Conservation (phyloP, 2,113 vertebrate species). For the Plotosus lineatus region DNA sequence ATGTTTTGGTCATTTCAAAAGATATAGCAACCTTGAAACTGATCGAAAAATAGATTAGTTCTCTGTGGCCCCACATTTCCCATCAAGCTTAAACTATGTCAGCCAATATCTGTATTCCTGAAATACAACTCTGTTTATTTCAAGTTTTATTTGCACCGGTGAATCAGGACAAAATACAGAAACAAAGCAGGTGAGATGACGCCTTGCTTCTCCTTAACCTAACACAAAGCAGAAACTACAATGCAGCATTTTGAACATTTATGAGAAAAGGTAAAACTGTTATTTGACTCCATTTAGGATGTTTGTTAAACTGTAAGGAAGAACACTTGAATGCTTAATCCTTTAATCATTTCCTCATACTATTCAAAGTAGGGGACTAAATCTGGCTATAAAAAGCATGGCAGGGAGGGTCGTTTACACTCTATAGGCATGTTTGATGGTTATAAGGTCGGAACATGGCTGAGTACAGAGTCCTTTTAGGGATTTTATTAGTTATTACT, state of each 20-base stretch:
- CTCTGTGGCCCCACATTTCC: background rate
- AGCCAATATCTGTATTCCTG: slow-evolving; percentile 16
- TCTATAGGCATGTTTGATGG: background rate
- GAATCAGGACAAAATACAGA: background rate
- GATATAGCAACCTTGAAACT: no score
- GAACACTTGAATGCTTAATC: slow-evolving; percentile 48
- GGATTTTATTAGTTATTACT: slow-evolving; percentile 28
- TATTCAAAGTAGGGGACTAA: slow-evolving; percentile 31
- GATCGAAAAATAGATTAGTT: background rate
- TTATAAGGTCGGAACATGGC: slow-evolving; percentile 10
- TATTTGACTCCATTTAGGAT: slow-evolving; percentile 16
- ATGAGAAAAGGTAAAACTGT: background rate
- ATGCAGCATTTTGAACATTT: background rate
- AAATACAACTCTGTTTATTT: background rate
- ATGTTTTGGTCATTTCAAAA: no score
- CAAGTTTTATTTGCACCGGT: background rate
- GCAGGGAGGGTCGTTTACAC: background rate
- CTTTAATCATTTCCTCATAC: slow-evolving; percentile 56
- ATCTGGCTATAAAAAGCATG: slow-evolving; percentile 29
- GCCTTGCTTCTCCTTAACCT: background rate
- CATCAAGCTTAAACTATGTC: background rate
- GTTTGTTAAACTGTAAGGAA: background rate
- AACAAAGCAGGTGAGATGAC: slow-evolving; percentile 7
- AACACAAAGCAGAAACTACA: slow-evolving; percentile 17
- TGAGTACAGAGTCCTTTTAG: slow-evolving; percentile 4